Conservation (phyloP, 2,113 vertebrate species). For the Chrysochloris asiatica region DNA sequence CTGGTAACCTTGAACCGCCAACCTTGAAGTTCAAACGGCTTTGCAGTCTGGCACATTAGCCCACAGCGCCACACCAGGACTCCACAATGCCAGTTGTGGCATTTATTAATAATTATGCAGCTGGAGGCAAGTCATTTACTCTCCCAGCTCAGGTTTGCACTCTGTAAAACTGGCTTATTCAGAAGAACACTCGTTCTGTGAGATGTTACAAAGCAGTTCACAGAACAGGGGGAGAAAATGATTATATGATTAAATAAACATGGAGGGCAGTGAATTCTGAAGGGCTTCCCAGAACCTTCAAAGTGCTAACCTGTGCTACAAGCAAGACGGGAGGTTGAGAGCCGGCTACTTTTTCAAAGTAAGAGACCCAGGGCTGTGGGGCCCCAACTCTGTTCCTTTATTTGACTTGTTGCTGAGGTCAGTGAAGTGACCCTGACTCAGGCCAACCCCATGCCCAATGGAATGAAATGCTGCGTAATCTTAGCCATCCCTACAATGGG, state of each 20-base stretch:
- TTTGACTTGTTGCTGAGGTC: not conserved
- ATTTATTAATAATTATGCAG: constrained; percentile 3
- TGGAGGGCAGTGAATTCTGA: fast-evolving
- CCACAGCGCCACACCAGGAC: too few species aligned
- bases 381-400: not conserved
- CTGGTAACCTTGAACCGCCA: too few species aligned
- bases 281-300: not conserved
- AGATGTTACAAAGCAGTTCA: not conserved
- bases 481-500: not conserved
- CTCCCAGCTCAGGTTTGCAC: not conserved
- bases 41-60: too few species aligned
- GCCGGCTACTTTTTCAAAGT: not conserved
- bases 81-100: too few species aligned
- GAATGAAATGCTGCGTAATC: not conserved
- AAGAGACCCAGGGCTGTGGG: not conserved
- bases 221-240: not conserved
- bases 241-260: not conserved
- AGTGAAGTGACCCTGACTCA: not conserved
- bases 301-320: fast-evolving
- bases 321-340: not conserved
- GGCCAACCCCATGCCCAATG: not conserved
- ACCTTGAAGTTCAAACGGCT: too few species aligned
- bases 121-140: not conserved
- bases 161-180: not conserved
- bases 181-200: not conserved